Conservation (phyloP, 2,888 invertebrate genomes). For the Sarcophaga subvicina region DNA sequence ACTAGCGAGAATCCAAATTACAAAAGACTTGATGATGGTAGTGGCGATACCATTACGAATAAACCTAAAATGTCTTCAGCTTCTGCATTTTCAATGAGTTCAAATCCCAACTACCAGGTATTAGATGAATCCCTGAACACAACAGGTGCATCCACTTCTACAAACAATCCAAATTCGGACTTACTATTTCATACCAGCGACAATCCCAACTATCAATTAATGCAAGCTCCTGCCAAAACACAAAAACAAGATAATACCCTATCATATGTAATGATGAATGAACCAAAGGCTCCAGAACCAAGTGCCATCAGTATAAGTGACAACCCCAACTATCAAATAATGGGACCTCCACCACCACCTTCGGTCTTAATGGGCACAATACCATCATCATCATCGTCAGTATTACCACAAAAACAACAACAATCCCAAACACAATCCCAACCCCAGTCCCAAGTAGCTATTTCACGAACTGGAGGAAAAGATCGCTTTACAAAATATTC, state of each 20-base stretch:
- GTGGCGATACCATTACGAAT: slow-evolving; percentile 42
- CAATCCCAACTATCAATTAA: slow-evolving; percentile 77
- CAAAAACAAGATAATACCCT: slow-evolving; percentile 17
- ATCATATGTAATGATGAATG: slow-evolving; percentile 75
- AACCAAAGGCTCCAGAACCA: slow-evolving; percentile 67
- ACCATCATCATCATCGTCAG: slow-evolving; percentile 54
- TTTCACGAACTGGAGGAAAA: slow-evolving; percentile 22
- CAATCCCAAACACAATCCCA: slow-evolving; percentile 9
- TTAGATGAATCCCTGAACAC: slow-evolving; percentile 73
- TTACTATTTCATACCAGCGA: slow-evolving; percentile 67
- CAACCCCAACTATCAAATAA: slow-evolving; percentile 75
- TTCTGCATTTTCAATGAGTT: slow-evolving; percentile 63
- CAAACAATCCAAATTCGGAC: slow-evolving; percentile 51
- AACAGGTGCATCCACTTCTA: slow-evolving; percentile 60
- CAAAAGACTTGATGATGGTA: slow-evolving; percentile 75
- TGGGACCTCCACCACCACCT: slow-evolving; percentile 67
- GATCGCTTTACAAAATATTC: slow-evolving; percentile 57
- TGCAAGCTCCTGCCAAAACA: slow-evolving; percentile 71
- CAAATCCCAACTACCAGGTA: slow-evolving; percentile 73
- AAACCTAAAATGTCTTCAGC: slow-evolving; percentile 47
- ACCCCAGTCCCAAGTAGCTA: slow-evolving; percentile 8
- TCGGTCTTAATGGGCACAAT: slow-evolving; percentile 22
- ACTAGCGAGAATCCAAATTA: slow-evolving; percentile 79
- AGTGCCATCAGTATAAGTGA: slow-evolving; percentile 69
- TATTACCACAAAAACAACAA: slow-evolving; percentile 49